Evolutionary conservation across 2,797 vertebrate species (phyloP).

Genomic region (Columba guinea): DNA sequence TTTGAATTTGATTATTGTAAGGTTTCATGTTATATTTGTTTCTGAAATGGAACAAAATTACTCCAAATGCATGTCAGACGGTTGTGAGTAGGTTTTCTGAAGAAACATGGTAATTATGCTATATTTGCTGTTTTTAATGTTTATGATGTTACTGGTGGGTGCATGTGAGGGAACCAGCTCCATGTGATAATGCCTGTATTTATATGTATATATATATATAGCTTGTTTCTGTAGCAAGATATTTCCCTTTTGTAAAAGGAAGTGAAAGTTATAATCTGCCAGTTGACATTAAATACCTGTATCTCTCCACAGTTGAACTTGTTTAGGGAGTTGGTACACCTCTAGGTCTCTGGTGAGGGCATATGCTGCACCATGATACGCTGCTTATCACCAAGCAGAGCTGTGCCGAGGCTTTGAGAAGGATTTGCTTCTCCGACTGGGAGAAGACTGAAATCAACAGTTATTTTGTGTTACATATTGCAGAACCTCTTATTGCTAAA

Average conservation of each 20-base stretch:
- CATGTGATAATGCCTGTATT: not conserved
- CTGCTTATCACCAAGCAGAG: not conserved
- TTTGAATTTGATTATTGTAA: not conserved
- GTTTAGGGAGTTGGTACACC: not conserved
- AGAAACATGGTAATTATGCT: conserved; percentile 26
- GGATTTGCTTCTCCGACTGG: not conserved
- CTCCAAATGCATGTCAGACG: not conserved
- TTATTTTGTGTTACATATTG: not conserved
- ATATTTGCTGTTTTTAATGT: conserved; percentile 47
- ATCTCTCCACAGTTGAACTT: not conserved
- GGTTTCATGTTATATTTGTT: conserved; percentile 1
- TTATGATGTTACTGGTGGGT: not conserved
- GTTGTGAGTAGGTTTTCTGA: not conserved
- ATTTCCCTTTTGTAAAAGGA: not conserved
- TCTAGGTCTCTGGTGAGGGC: not conserved
- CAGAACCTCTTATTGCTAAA: not conserved
- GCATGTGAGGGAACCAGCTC: not conserved
- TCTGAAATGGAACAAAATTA: conserved; percentile 28
- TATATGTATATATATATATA: not conserved
- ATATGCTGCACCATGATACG: not conserved
- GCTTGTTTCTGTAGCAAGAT: not conserved
- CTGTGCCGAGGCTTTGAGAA: not conserved
- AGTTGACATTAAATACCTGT: not conserved
- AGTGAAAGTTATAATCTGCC: not conserved
- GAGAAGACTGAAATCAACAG: not conserved